Evolutionary conservation across 2,797 vertebrate species (phyloP), one percentile per base, ranked within the genome.

Genomic region (Diglossa cyanea): DNA sequence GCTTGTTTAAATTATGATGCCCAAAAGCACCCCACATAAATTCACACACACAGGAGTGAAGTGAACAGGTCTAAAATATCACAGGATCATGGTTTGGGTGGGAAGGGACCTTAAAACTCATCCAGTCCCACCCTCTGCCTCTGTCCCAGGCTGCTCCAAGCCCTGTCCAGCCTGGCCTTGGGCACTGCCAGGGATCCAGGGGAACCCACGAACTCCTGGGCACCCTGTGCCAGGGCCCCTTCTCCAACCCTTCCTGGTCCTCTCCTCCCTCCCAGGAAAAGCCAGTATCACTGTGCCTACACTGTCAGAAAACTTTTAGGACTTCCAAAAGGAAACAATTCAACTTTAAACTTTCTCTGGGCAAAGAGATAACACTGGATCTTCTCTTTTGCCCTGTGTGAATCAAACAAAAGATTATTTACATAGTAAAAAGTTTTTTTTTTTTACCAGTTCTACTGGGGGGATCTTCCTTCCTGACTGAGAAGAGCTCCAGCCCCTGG

Each of bases 11-110:
- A 70, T 9, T 3, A 24, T 0, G 10, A 65, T 2, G 4, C 31
- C 35, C 26, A 7, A n/a, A 74, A 51, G 20, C 2, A 15, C 7
- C 37, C 45, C 12, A 31, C 21, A 26, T 15, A 16, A 12, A 28
- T 35, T 47, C 66, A 51, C 25, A 17, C 3, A 13, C 9, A 17
- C 5, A 21, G 35, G 28, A 0, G 5, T 26, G 35, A 66, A 39
- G 20, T 11, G 28, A 50, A 48, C 0, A 0, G 7, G 19, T 40
- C 31, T 40, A 16, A 23, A 45, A 33, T 5, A 31, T 4, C 35
- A 48, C 19, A 7, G 33, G 66, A 21, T 7, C 33, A 9, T 9
- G 10, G 35, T 35, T 35, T 35, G 35, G 35, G 35, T 35, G 35
- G 35, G 35, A 35, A 9, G 35, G 35, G 35, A 35, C 35, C 35